Conservation (phyloP, 2,797 vertebrate species). For the Gambelia wislizenii region DNA sequence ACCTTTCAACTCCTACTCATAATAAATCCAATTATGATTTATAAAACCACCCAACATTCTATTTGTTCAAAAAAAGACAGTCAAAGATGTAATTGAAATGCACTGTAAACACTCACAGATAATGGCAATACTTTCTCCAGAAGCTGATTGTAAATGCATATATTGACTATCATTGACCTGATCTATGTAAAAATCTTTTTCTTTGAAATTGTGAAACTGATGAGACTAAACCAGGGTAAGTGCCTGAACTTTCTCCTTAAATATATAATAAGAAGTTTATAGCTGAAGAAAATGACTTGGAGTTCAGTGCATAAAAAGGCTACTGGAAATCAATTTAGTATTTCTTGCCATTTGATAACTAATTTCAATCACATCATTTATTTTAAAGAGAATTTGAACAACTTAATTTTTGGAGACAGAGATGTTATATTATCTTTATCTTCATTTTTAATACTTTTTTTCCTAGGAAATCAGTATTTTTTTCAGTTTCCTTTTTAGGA, state of each 20-base stretch:
- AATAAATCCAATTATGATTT: background rate
- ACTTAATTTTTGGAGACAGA: conserved; percentile 19
- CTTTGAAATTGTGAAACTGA: background rate
- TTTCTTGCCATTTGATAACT: conserved; percentile 30
- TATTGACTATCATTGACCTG: background rate
- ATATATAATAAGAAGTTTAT: conserved; percentile 5
- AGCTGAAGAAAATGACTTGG: background rate
- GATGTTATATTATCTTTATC: conserved; percentile 27
- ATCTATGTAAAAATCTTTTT: too few relatives aligned
- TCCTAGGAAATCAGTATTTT: conserved; percentile 53
- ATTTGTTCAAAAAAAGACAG: background rate
- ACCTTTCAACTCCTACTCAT: too few relatives aligned
- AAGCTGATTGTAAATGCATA: background rate
- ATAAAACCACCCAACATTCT: background rate
- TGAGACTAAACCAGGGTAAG: background rate
- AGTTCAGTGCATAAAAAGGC: conserved; percentile 7
- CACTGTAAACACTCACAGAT: background rate
- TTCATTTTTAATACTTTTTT: conserved; percentile 34
- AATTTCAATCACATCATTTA: conserved; percentile 6
- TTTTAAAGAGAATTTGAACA: conserved; percentile 38
- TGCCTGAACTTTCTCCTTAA: background rate
- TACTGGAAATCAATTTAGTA: conserved; percentile 48
- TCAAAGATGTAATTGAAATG: background rate
- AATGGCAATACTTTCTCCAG: background rate
- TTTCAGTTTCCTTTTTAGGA: conserved; percentile 10